Percentiles rank a stretch among this genome's conserved stretches.
phyloP scores from a whole-genome alignment of 2,888 invertebrate species.

The Glaucopsyche alexis region DNA sequence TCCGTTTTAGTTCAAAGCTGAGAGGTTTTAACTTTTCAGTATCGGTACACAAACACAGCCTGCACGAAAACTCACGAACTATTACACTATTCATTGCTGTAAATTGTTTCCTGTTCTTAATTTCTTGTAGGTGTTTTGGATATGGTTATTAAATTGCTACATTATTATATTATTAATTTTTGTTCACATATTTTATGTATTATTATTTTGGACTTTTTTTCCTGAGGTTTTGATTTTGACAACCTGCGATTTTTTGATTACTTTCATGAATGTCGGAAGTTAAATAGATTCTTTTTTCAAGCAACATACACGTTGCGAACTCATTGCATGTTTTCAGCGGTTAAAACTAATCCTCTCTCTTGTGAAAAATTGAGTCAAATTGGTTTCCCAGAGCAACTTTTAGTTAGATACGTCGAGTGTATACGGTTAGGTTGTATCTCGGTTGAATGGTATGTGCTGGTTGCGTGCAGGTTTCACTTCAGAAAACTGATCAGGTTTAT shows the following conservation, averaged over 20 bases:
- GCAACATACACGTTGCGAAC: too few relatives aligned
- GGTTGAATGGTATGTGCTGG: too few relatives aligned
- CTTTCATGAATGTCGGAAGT: neutral
- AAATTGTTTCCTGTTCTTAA: slow-evolving; percentile 63
- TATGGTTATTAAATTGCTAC: slow-evolving; percentile 27
- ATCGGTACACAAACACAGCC: slow-evolving; percentile 71
- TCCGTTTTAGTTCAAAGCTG: slow-evolving; percentile 65
- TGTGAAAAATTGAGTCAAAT: too few relatives aligned
- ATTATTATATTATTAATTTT: slow-evolving; percentile 46
- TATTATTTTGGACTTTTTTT: neutral
- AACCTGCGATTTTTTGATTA: neutral
- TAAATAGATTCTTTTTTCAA: too few relatives aligned
- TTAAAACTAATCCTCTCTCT: too few relatives aligned
- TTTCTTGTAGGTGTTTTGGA: slow-evolving; percentile 31
- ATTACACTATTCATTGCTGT: slow-evolving; percentile 65
- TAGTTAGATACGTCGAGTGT: too few relatives aligned
- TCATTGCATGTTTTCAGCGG: too few relatives aligned
- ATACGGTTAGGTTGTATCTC: too few relatives aligned
- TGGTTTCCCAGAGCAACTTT: too few relatives aligned
- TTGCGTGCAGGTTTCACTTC: too few relatives aligned
- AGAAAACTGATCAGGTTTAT: too few relatives aligned
- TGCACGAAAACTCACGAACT: slow-evolving; percentile 72
- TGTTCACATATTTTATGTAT: neutral
- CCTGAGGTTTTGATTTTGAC: neutral
- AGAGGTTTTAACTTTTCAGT: slow-evolving; percentile 70